A percentile compares a stretch with the other conserved stretches of the same genome.
Conservation (phyloP, 2,797 vertebrate species). For the Clarias laeviceps region DNA sequence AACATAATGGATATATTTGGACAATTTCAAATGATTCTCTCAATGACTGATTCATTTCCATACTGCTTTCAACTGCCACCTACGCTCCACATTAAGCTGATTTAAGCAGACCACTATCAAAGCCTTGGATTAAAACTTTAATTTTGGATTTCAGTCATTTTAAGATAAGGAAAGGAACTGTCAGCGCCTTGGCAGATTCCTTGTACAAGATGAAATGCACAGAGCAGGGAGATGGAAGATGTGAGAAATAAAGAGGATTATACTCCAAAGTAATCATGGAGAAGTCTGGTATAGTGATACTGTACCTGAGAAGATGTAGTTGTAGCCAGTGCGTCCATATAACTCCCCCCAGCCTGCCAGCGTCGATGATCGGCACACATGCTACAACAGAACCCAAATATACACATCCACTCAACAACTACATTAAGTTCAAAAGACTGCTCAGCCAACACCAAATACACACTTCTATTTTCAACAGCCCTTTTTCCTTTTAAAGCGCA, state of each 20-base stretch:
- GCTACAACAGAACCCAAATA: constrained; percentile 70
- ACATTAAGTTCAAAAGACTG: background rate
- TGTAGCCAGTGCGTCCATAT: constrained; percentile 95
- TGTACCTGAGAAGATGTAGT: constrained; percentile 97
- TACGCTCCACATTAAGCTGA: background rate
- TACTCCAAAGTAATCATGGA: background rate
- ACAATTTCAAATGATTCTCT: background rate
- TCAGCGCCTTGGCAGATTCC: background rate
- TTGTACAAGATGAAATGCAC: background rate
- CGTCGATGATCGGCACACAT: constrained; percentile 95
- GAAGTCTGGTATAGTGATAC: constrained; percentile 8
- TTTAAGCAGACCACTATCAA: background rate
- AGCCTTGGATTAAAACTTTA: background rate
- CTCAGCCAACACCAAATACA: background rate
- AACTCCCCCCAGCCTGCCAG: constrained; percentile 97
- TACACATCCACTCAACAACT: background rate
- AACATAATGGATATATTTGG: constrained; percentile 9
- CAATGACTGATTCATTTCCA: constrained; percentile 5
- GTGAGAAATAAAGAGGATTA: background rate
- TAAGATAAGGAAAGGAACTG: background rate
- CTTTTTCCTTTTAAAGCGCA: background rate
- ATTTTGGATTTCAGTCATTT: background rate
- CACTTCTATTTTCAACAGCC: background rate
- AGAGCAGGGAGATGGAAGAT: background rate
- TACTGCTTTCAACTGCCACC: constrained; percentile 1